Base-by-base conservation (phyloP, 2,888 invertebrate species). In the Rugalucina vietnamica region DNA sequence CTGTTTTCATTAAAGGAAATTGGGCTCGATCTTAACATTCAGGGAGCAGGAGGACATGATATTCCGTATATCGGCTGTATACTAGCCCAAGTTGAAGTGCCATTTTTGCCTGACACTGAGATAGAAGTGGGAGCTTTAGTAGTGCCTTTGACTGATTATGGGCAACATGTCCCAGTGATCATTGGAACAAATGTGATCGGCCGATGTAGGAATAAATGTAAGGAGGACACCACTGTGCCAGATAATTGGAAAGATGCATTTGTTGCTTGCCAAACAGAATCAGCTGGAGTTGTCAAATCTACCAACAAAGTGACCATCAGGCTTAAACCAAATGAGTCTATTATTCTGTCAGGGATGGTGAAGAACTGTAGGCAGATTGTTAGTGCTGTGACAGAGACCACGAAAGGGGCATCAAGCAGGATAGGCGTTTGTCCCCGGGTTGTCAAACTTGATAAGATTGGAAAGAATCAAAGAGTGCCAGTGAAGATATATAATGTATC, bases 401-500 rank as follows among this genome's bases (percentile, higher is more conserved):
- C 65, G 14, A 24, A 29, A 34, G 34, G 32, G 34, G 34, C 29
- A 65, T 65, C 65, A 65, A 29, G 32, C 8, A 8, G 65, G 65
- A 65, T 65, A 32, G 65, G 65, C 18, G 65, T 65, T 29, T 65
- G 65, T 65, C 65, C 65, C 65, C n/a, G 65, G 34, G 34, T 24
- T 32, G 65, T 65, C 34, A 32, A 29, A 12, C 34, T 65, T 18
- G 27, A 65, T 8, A 5, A 5, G 29, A 32, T 3, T 18, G 34
- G 65, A 29, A 8, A 24, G 10, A 65, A 65, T 21, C 29, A 65
- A 27, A 29, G 65, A 65, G 65, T 50, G 4, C 50, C 50, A 10
- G 50, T 50, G 3, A 50, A 50, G 21, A 50, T 50, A 50, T 5
- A 12, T 27, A 65, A 65, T 65, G 34, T 65, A 10, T 65, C 65